Percentiles rank a stretch among this genome's conserved stretches.
Evolutionary conservation across 2,888 invertebrate genomes (phyloP).

Genomic region (Lycophotia porphyrea): DNA sequence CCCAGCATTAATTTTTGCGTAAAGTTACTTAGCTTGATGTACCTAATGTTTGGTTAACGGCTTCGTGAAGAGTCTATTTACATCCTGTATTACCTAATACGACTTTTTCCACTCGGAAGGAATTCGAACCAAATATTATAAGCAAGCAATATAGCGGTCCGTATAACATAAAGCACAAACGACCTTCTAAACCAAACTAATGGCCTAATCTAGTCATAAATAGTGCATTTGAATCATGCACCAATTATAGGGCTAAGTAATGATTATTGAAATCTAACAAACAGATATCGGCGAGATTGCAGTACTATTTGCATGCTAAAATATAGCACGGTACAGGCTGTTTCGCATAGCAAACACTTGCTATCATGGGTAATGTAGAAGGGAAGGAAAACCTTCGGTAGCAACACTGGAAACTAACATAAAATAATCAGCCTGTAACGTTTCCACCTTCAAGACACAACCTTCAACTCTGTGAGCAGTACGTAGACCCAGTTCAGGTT

Average conservation of each 20-base stretch:
- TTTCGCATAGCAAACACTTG: conserved; percentile 48
- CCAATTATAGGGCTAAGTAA: conserved; percentile 51
- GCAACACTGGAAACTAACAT: background rate
- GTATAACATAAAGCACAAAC: conserved; percentile 1
- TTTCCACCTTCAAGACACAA: background rate
- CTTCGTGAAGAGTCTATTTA: too few relatives aligned
- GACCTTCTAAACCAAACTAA: conserved; percentile 23
- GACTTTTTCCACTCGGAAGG: background rate
- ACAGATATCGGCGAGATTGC: conserved; percentile 31
- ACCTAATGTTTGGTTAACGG: too few relatives aligned
- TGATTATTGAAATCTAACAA: conserved; percentile 47
- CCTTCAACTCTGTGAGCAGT: background rate
- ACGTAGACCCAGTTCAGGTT: background rate
- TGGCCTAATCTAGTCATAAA: conserved; percentile 28
- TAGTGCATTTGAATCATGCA: conserved; percentile 30
- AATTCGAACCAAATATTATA: conserved; percentile 15
- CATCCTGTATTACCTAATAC: too few relatives aligned
- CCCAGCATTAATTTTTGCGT: too few relatives aligned
- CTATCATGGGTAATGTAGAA: conserved; percentile 27
- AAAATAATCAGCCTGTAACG: background rate
- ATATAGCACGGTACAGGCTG: conserved; percentile 38
- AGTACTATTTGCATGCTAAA: conserved; percentile 53
- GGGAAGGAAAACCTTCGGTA: conserved; percentile 40
- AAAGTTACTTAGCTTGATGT: too few relatives aligned
- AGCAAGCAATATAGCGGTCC: background rate